Evolutionary conservation across 1,140 invertebrate genomes (phyloP).

Genomic region (Diabrotica virgifera): DNA sequence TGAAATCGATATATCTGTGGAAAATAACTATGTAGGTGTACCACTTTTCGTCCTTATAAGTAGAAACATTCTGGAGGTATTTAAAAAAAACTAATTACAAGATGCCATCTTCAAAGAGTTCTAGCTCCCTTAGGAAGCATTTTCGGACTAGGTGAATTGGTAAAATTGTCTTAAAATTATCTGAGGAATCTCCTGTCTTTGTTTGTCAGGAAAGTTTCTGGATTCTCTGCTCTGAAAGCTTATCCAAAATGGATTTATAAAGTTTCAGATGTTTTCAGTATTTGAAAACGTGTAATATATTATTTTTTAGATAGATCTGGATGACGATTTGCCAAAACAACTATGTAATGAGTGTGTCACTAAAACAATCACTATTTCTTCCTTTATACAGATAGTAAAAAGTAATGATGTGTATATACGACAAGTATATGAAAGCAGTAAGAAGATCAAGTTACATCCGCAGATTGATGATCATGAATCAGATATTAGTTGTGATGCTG

Average conservation of each 20-base stretch:
- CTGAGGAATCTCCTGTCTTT: too few species aligned
- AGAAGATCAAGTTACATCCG: background rate
- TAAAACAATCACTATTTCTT: constrained; percentile 8
- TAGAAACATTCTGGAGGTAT: too few species aligned
- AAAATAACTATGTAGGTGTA: too few species aligned
- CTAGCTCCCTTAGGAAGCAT: too few species aligned
- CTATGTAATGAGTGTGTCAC: constrained; percentile 5
- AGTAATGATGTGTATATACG: constrained; percentile 6
- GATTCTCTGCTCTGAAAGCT: background rate
- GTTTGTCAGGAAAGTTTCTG: background rate
- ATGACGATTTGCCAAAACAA: constrained; percentile 11
- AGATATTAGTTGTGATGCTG: background rate
- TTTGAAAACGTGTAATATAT: background rate
- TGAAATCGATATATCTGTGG: too few species aligned
- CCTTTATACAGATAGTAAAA: constrained; percentile 12
- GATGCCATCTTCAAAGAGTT: too few species aligned
- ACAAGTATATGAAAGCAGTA: background rate
- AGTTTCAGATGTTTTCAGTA: background rate
- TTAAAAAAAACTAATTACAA: too few species aligned
- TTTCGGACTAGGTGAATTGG: too few species aligned
- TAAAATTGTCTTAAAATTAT: too few species aligned
- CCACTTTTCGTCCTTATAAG: too few species aligned
- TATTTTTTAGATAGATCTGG: constrained; percentile 14
- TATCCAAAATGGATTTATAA: too few species aligned
- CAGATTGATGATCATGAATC: background rate